Evolutionary conservation across 2,113 vertebrate species (phyloP).

Genomic region (Saimiri boliviensis): DNA sequence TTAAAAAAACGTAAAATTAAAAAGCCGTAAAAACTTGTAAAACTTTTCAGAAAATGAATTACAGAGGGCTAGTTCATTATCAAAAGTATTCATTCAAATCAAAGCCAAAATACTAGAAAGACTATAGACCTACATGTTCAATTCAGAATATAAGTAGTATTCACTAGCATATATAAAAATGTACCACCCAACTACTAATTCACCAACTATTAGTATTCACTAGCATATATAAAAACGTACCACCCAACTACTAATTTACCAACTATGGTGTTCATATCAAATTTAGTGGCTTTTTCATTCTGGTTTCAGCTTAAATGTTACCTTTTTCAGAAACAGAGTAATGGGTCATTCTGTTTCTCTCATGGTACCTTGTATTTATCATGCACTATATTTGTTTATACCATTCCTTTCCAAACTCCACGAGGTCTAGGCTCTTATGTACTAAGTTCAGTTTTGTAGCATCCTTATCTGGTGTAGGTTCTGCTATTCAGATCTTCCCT

Average conservation of each 20-base stretch:
- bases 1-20: background rate
- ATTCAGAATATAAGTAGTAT: background rate
- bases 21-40: background rate
- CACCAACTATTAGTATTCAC: too few species aligned
- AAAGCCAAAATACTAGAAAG: background rate
- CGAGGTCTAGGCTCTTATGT: background rate
- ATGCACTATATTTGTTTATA: background rate
- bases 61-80: background rate
- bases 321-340: background rate
- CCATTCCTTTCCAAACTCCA: background rate
- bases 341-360: background rate
- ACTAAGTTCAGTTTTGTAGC: background rate
- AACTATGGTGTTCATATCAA: background rate
- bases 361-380: background rate
- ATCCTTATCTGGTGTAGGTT: background rate
- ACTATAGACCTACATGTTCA: background rate
- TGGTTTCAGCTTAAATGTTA: background rate
- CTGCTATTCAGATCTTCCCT: background rate
- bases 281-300: background rate
- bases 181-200: background rate
- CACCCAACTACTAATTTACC: background rate
- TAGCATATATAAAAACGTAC: background rate
- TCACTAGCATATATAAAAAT: background rate
- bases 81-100: conserved; percentile 20
- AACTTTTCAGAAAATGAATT: conserved; percentile 7